phyloP scores from a whole-genome alignment of 1,140 invertebrate genomes.

The Patella vulgata region DNA sequence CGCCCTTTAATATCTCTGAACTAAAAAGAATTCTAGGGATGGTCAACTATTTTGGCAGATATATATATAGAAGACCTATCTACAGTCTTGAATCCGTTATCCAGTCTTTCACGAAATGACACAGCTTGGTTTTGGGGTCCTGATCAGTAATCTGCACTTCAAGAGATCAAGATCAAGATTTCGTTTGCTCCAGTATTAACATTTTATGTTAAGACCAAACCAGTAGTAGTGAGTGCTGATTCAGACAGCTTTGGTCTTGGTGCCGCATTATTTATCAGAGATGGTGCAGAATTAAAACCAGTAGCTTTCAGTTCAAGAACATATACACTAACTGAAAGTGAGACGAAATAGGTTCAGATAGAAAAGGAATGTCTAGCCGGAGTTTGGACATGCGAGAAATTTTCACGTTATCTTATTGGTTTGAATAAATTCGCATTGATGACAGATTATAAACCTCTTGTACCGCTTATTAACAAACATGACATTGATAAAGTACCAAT shows the following conservation, averaged over 20 bases:
- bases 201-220: conserved; percentile 19
- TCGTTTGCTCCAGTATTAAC: conserved; percentile 5
- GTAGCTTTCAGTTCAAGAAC: conserved; percentile 27
- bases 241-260: conserved; percentile 28
- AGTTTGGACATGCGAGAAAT: conserved; percentile 70
- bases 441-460: conserved; percentile 61
- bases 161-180: conserved; percentile 9
- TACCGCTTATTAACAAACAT: conserved; percentile 36
- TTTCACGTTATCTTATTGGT: conserved; percentile 68
- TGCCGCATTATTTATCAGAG: too few relatives aligned
- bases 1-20: conserved; percentile 54
- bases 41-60: too few relatives aligned
- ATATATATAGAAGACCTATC: conserved; percentile 6
- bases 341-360: conserved; percentile 68
- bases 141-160: conserved; percentile 3
- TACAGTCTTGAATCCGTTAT: conserved; percentile 7
- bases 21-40: conserved; percentile 58
- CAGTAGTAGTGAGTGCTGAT: conserved; percentile 20
- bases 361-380: conserved; percentile 71
- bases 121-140: conserved; percentile 13
- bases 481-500: conserved; percentile 24
- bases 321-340: too few relatives aligned
- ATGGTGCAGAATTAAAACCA: conserved; percentile 24
- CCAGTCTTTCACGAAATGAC: conserved; percentile 10
- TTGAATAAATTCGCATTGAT: conserved; percentile 36